These are phyloP conservation scores for Thunnus maccoyii DNA, from an alignment of 2,113 vertebrate genomes.

Conservation along the genomic window DNA sequence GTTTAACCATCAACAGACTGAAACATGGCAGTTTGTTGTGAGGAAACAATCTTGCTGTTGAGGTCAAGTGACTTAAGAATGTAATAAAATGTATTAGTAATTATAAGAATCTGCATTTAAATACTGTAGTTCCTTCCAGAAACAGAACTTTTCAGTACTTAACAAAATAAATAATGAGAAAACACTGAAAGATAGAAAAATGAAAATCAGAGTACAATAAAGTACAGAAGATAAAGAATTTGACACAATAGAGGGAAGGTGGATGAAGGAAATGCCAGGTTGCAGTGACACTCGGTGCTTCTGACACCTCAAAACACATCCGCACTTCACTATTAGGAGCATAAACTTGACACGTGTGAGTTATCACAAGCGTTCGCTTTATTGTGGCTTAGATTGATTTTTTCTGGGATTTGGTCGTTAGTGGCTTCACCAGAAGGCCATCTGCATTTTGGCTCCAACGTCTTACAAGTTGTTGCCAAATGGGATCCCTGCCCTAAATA, in stretches of 20 bases:
- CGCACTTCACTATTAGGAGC: background rate
- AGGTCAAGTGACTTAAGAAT: background rate
- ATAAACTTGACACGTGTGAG: background rate
- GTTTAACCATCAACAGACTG: constrained; percentile 5
- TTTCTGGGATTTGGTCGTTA: background rate
- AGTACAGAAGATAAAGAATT: no score
- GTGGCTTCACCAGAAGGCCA: background rate
- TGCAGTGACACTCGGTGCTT: background rate
- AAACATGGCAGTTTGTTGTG: background rate
- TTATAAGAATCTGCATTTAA: background rate
- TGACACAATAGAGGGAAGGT: no score
- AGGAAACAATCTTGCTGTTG: background rate
- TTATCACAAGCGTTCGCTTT: constrained; percentile 6
- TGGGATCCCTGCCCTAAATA: constrained; percentile 16
- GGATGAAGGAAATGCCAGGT: background rate
- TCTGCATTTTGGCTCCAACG: background rate
- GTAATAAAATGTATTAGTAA: background rate
- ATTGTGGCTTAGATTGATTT: background rate
- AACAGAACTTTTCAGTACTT: no score
- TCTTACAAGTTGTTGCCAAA: constrained; percentile 13
- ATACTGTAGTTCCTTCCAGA: background rate
- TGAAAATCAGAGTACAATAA: no score
- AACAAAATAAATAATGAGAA: background rate
- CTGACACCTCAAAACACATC: background rate
- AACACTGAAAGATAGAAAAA: background rate